Percentiles rank a stretch among this genome's conserved stretches.
These are phyloP conservation scores for Pteruthius melanotis DNA, from an alignment of 2,113 vertebrate genomes.

Conservation along the genomic window DNA sequence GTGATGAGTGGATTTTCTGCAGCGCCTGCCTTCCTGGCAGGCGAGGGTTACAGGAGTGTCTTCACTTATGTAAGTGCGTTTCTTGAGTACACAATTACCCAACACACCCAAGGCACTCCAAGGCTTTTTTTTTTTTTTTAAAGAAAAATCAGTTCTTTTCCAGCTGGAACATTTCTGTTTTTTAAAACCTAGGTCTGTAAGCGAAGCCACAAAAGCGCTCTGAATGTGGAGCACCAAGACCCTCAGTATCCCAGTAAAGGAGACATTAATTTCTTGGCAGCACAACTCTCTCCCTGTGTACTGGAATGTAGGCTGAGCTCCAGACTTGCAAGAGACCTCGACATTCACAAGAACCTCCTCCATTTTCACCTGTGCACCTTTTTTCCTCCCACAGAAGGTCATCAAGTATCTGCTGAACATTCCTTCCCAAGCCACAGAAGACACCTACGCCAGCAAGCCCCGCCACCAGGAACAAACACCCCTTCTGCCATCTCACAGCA, in stretches of 20 bases:
- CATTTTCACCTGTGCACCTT: conserved; percentile 7
- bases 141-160: not conserved
- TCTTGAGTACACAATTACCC: conserved; percentile 46
- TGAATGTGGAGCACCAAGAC: not conserved
- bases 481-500: not conserved
- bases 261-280: not conserved
- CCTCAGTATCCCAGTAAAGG: not conserved
- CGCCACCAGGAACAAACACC: not conserved
- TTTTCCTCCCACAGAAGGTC: not conserved
- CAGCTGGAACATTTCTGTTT: not conserved
- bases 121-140: not conserved
- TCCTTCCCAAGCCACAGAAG: not conserved
- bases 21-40: not conserved
- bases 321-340: not conserved
- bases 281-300: not conserved
- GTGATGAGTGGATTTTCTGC: not conserved
- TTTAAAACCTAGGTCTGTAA: not conserved
- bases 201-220: fast-evolving
- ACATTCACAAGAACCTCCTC: conserved; percentile 39
- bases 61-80: conserved; percentile 41
- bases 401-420: not conserved
- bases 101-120: conserved; percentile 36
- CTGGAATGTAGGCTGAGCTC: not conserved
- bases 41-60: conserved; percentile 36
- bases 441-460: not conserved